These are phyloP conservation scores for Lichenostomus cassidix DNA, from an alignment of 2,113 vertebrate genomes.

Conservation along the genomic window DNA sequence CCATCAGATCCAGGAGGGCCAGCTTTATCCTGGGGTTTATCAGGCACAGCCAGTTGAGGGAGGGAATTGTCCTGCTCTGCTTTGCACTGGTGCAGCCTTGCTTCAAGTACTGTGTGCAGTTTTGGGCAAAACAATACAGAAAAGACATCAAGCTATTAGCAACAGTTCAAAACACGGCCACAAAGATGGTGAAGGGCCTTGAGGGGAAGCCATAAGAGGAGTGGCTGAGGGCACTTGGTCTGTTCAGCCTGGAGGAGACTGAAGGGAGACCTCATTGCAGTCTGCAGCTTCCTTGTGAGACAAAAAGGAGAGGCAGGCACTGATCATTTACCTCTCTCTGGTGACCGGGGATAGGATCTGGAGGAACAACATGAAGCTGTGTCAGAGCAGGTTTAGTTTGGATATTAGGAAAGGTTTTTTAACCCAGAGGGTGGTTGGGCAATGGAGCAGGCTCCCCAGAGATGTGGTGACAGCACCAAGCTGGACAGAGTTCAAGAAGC, in stretches of 20 bases:
- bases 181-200: neutral
- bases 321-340: neutral
- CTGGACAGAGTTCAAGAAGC: neutral
- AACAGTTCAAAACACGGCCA: neutral
- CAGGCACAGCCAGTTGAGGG: neutral
- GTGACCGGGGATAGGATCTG: neutral
- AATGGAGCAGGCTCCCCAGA: neutral
- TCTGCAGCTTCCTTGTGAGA: no score
- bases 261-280: fast-evolving
- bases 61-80: neutral
- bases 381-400: neutral
- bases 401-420: neutral
- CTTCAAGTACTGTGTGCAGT: neutral
- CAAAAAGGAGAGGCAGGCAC: neutral
- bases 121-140: neutral
- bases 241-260: neutral
- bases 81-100: neutral
- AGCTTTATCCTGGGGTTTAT: neutral
- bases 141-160: neutral
- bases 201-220: fast-evolving
- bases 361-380: neutral
- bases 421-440: fast-evolving
- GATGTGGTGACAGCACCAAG: neutral
- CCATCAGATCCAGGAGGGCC: fast-evolving
- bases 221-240: neutral